Conservation (phyloP, 2,888 invertebrate species). For the Trypoxylon attenuatum region DNA sequence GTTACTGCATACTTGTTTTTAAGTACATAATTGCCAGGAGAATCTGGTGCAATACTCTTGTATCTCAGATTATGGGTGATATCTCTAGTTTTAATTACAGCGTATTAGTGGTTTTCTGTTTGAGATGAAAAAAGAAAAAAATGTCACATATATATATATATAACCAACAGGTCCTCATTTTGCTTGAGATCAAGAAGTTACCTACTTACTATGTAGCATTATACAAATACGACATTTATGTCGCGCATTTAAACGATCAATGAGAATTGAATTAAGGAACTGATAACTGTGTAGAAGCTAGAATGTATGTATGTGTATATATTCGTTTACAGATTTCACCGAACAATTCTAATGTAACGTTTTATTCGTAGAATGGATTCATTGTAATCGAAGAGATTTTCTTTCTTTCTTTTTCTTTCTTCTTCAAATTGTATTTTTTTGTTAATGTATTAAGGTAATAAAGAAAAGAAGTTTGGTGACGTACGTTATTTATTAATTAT, state of each 20-base stretch:
- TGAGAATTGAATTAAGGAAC: neutral
- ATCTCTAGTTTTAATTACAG: neutral
- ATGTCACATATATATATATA: neutral
- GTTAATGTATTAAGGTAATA: conserved; percentile 17
- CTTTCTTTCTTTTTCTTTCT: no score
- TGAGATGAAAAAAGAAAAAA: neutral
- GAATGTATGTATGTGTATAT: conserved; percentile 22
- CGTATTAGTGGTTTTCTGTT: neutral
- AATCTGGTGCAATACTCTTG: neutral
- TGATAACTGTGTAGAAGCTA: no score
- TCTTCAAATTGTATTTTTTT: no score
- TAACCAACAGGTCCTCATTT: neutral
- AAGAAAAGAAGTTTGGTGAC: conserved; percentile 13
- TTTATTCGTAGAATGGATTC: conserved; percentile 14
- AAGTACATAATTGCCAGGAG: neutral
- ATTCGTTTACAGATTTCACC: conserved; percentile 7
- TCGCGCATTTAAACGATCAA: neutral
- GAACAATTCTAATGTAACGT: conserved; percentile 19
- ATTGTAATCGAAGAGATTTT: conserved; percentile 17
- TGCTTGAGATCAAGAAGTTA: neutral
- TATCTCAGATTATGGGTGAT: neutral
- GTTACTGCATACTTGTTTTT: neutral
- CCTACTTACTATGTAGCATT: neutral
- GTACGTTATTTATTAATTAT: conserved; percentile 14
- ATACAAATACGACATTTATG: neutral